Base-by-base conservation (phyloP, 53 echinoderm and acorn worm species). In the Stichopus horrens region DNA sequence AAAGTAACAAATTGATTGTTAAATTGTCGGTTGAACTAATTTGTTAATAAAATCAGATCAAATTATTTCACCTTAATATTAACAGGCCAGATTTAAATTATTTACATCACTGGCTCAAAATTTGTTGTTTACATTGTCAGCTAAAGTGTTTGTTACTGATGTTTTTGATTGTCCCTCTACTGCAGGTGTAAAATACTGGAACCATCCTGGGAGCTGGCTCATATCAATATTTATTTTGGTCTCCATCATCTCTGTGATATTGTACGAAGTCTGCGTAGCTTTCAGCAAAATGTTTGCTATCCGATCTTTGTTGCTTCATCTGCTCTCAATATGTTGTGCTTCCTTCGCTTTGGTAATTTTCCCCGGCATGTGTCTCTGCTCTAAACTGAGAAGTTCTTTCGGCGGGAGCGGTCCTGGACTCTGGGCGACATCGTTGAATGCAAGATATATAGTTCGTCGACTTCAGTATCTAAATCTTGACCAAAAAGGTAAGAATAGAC, bases 201-300 rank as follows among this genome's bases (percentile, higher is more conserved):
- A 85, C 58, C 85, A 85, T 16, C 65, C 85, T 67, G 85, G 66
- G 51, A 85, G 85, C 67, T 85, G 85, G 85, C 53, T 85, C 6
- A 10, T 85, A 18, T 85, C 85, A 5, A 5, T 66, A 10, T 21
- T 85, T 9, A 65, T 59, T 22, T 13, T 85, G 52, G 6, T 58
- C 37, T 52, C 63, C 14, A 16, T 59, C 5, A 65, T 85, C 52
- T 16, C 11, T 23, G 5, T 65, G 57, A 23, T 85, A 51, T 9
- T 67, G 10, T 85, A 11, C 22, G 85, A 85, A 85, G 66, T 14
- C 53, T 63, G 57, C 14, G 21, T 23, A 14, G 18, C 68, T 59
- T 5, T 63, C 7, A 52, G 18, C 58, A 23, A 37, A 52, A 20
- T 65, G 23, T 85, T 85, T 21, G 85, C 23, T 18, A 66, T 51